A percentile compares a stretch with the other conserved stretches of the same genome.
These are phyloP conservation scores for Toxotes jaculatrix DNA, from an alignment of 2,113 vertebrate genomes.

Conservation along the genomic window DNA sequence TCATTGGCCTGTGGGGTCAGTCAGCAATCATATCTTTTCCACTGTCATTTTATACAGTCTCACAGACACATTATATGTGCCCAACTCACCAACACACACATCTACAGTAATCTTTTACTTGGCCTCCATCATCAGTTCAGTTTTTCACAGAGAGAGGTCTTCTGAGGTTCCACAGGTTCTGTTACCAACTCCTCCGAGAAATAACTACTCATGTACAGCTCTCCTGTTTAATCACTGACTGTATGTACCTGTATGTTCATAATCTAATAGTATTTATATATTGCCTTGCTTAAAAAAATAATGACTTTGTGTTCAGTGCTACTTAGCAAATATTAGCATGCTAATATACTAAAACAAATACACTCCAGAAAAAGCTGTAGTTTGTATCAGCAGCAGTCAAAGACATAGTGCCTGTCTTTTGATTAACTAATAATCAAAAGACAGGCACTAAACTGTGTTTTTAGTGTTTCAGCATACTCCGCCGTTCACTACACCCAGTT, in stretches of 20 bases:
- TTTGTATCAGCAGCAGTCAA: background rate
- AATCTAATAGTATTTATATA: background rate
- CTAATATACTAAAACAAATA: background rate
- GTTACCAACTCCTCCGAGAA: background rate
- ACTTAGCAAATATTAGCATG: background rate
- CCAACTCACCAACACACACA: background rate
- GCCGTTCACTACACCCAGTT: background rate
- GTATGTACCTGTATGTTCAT: background rate
- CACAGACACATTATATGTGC: background rate
- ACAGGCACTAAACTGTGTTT: background rate
- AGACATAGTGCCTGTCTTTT: background rate
- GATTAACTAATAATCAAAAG: background rate
- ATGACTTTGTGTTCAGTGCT: no score
- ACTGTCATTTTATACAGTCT: background rate
- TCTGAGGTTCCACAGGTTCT: background rate
- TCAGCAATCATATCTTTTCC: slow-evolving; percentile 16
- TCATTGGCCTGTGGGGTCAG: slow-evolving; percentile 23
- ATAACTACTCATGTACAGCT: background rate
- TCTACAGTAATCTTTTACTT: background rate
- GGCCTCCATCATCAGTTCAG: background rate
- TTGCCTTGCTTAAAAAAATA: background rate
- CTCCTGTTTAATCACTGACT: background rate
- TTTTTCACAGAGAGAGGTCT: background rate
- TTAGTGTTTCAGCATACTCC: background rate
- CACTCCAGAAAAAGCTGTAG: background rate